These are phyloP conservation scores for Proisotoma minuta DNA, from an alignment of 2,888 invertebrate species.

Conservation along the genomic window DNA sequence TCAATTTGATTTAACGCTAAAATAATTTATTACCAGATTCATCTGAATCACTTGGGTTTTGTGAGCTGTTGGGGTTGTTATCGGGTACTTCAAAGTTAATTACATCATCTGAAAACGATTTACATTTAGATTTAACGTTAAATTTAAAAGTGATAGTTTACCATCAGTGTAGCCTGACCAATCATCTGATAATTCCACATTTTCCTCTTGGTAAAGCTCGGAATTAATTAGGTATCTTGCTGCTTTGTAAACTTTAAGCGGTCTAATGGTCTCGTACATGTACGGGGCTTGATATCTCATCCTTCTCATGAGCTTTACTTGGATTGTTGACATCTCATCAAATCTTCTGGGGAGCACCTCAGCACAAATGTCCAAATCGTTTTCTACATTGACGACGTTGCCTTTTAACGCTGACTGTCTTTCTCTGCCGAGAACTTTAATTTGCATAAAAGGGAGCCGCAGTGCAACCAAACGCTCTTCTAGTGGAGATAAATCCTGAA, in stretches of 20 bases:
- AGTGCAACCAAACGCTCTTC: conserved; percentile 24
- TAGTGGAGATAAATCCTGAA: conserved; percentile 13
- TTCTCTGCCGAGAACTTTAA: conserved; percentile 20
- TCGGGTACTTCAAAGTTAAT: neutral
- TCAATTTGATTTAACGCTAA: too few relatives aligned
- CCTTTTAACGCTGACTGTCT: conserved; percentile 23
- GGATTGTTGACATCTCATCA: conserved; percentile 22
- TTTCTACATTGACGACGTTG: conserved; percentile 30
- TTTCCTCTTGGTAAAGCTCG: conserved; percentile 18
- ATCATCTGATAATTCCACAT: conserved; percentile 46
- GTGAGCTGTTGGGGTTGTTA: too few relatives aligned
- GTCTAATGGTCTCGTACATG: conserved; percentile 26
- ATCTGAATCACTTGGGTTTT: too few relatives aligned
- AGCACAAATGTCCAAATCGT: conserved; percentile 18
- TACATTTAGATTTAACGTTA: neutral
- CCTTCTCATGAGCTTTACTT: conserved; percentile 24
- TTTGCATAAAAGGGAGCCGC: conserved; percentile 31
- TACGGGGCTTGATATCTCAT: conserved; percentile 25
- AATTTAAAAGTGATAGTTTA: neutral
- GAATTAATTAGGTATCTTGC: conserved; percentile 30
- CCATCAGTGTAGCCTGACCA: conserved; percentile 20
- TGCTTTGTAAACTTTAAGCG: conserved; percentile 19
- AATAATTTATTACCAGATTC: too few relatives aligned
- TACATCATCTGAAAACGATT: neutral
- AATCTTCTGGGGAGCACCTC: conserved; percentile 21